Base-by-base conservation (phyloP, 2,797 vertebrate species). In the Chromis chromis region DNA sequence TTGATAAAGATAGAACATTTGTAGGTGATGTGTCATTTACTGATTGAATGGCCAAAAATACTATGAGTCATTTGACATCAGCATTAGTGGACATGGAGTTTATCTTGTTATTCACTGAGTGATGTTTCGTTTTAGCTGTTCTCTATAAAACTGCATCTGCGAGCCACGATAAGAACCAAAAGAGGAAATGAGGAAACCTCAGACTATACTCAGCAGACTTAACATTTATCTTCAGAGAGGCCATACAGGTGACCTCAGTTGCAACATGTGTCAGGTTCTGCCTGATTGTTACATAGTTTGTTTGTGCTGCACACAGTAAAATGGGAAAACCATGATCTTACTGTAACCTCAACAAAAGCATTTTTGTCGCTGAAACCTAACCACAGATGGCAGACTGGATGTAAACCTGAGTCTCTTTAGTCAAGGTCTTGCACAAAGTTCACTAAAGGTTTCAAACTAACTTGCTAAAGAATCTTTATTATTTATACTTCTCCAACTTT, bases 151-250 rank as follows among this genome's bases (percentile, higher is more conserved):
- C 55, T 39, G 78, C 87, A 86, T 91, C 90, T 94, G 92, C 17
- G 75, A 85, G 79, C 82, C 86, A 65, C 74, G 93, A 94, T 93
- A 94, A 93, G 92, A 81, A 59, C 62, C 58, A 33, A 93, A 95
- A 94, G 89, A 84, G 93, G 94, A 95, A 94, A 92, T 88, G 91
- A 90, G 88, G 84, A 94, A 94, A 94, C 89, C 93, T 92, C 92
- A 92, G 90, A 79, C 91, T 84, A 90, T 87, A 88, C 87, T 85
- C 84, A 88, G 87, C 84, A 72, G 71, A 81, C 87, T 71, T 65
- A 80, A 81, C 86, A 83, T 88, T 82, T 81, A 78, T 91, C 87
- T 90, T 58, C 57, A 59, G 50, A 65, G 76, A 78, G 82, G 73
- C 83, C 77, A 66, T 0, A 44, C 89, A 91, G 88, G 88, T 93